These are phyloP conservation scores for Poecilia wingei DNA, from an alignment of 2,797 vertebrate species.

Conservation along the genomic window DNA sequence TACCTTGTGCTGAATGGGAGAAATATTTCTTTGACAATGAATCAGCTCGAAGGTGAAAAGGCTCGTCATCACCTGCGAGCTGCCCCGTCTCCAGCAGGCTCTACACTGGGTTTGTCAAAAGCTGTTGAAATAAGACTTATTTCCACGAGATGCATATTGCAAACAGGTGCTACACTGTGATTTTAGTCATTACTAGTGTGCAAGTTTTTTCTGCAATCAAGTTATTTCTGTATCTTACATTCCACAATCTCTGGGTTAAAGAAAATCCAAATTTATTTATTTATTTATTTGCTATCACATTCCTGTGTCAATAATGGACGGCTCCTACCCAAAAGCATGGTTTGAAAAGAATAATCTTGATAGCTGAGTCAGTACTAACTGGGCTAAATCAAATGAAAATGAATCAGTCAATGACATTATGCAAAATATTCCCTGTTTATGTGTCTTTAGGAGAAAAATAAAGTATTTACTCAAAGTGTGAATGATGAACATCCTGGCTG, in stretches of 20 bases:
- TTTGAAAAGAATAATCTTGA: not conserved
- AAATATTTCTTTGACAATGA: not conserved
- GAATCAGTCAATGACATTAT: not conserved
- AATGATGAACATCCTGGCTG: not conserved
- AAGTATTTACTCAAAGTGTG: not conserved
- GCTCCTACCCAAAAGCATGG: not conserved
- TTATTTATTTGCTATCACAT: not conserved
- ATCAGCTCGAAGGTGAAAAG: slow-evolving; percentile 4
- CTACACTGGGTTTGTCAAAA: not conserved
- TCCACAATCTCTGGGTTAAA: not conserved
- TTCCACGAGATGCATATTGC: not conserved
- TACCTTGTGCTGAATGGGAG: slow-evolving; percentile 1
- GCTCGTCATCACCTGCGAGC: not conserved
- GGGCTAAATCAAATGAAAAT: not conserved
- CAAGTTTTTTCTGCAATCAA: not conserved
- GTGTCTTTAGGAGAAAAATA: not conserved
- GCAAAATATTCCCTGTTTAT: not conserved
- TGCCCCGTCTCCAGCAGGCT: not conserved
- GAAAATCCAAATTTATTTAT: too few relatives aligned
- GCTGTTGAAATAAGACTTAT: not conserved
- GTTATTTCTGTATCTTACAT: not conserved
- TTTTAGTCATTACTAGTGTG: not conserved
- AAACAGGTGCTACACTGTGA: not conserved
- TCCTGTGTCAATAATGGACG: not conserved
- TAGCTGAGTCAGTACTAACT: not conserved